Percentiles rank a stretch among this genome's conserved stretches.
phyloP scores from a whole-genome alignment of 2,113 vertebrate genomes.

The Oreochromis niloticus region DNA sequence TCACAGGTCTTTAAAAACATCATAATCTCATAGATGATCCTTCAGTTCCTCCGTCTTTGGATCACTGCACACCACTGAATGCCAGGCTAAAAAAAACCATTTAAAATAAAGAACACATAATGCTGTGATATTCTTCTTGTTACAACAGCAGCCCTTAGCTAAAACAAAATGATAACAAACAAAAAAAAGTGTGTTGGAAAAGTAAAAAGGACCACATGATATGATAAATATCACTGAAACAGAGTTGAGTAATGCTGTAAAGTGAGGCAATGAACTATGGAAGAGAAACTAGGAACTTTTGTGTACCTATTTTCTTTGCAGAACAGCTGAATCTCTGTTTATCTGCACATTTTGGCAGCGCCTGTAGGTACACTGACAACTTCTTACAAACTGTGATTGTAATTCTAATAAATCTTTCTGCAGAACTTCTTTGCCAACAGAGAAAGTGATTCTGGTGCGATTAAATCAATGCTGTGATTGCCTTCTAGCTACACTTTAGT shows the following conservation, averaged over 20 bases:
- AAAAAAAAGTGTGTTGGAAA: background rate
- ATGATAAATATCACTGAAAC: background rate
- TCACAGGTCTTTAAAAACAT: constrained; percentile 3
- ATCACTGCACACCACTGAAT: background rate
- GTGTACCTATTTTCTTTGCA: background rate
- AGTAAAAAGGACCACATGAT: background rate
- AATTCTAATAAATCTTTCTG: background rate
- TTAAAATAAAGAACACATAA: background rate
- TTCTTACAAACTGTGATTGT: background rate
- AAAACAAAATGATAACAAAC: background rate
- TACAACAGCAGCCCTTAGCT: background rate
- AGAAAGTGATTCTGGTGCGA: background rate
- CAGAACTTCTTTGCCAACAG: background rate
- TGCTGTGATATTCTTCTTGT: background rate
- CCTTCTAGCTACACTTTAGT: background rate
- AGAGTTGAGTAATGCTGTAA: background rate
- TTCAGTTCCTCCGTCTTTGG: background rate
- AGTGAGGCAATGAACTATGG: background rate
- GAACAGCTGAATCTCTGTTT: constrained; percentile 4
- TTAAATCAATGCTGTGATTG: background rate
- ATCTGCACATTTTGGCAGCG: background rate
- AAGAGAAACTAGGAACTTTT: background rate
- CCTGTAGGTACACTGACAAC: background rate
- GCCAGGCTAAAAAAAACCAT: background rate
- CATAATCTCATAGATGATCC: background rate